A percentile compares a stretch with the other conserved stretches of the same genome.
Evolutionary conservation across 2,113 vertebrate species (phyloP).

Genomic region (Rhadina sibilatrix): DNA sequence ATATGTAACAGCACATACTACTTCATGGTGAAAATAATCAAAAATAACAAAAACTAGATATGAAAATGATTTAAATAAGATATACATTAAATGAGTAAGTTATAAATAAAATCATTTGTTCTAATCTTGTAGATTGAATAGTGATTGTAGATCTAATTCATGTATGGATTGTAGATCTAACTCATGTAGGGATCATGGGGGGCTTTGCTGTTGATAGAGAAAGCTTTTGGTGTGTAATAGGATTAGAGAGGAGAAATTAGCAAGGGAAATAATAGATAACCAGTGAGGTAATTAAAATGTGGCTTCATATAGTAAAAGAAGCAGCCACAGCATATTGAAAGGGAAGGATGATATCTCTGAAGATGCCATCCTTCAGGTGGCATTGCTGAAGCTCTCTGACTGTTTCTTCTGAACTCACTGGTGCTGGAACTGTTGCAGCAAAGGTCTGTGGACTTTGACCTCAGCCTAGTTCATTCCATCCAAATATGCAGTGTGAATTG

Average conservation of each 20-base stretch:
- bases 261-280: neutral
- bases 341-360: neutral
- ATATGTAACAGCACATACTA: neutral
- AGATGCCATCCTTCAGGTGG: neutral
- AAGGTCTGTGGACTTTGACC: neutral
- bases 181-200: accelerated
- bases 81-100: neutral
- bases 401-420: neutral
- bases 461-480: neutral
- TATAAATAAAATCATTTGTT: neutral
- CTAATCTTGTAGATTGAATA: neutral
- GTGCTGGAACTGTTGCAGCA: neutral
- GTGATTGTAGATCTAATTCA: too few species aligned
- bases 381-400: neutral
- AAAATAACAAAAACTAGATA: neutral
- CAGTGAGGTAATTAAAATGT: neutral
- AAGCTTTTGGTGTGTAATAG: neutral
- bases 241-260: neutral
- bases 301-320: neutral
- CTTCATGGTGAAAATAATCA: neutral
- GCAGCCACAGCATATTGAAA: accelerated
- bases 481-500: accelerated
- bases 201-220: neutral
- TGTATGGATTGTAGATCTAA: too few species aligned
- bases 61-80: neutral